Base-by-base conservation (phyloP, 1,140 invertebrate genomes). In the Cheumatopsyche charites region DNA sequence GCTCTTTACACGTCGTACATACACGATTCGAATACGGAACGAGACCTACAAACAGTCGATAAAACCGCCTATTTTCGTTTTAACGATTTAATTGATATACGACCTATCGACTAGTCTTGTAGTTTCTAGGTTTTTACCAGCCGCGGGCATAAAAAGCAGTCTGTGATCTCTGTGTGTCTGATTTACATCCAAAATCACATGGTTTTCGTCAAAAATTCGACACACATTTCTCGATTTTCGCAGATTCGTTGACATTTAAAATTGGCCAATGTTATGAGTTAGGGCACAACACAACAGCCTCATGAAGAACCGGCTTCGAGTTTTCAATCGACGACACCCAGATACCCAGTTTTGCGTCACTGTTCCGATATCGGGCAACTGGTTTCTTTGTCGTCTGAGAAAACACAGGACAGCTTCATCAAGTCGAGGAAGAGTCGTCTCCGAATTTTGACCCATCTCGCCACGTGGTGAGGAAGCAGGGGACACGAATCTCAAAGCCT, bases 261-360 rank as follows among this genome's bases (percentile, higher is more conserved):
- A 52, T 52, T 52, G 47, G 15, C 47, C 47, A 52, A 52, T 15
- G 3, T 52, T 52, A 45, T 45, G 17, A 12, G 47, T 17, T 19
- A 52, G 47, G 47, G 47, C 47, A 6, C 47, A 52, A 52, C 19
- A 15, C 19, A 15, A 7, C 19, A 17, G 17, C 13, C 47, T 17
- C 15, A 15, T 47, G 29, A 43, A 36, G 67, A 74, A 74, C 73
- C 73, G 73, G 73, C 68, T 74, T 25, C 43, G 41, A 36, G 26
- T 61, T 36, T n/a, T 42, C 29, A 9, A 36, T 36, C 61, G 15
- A n/a, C 12, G 43, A 68, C 41, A 69, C 72, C 67, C 73, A 71
- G 68, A 71, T 74, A 74, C 62, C 67, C 47, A 68, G 47, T 19
- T 58, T 49, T 68, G 66, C 66, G 65, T 41, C 42, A 73, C 72